These are phyloP conservation scores for Ruditapes philippinarum DNA, from an alignment of 1,140 invertebrate genomes.

Conservation along the genomic window DNA sequence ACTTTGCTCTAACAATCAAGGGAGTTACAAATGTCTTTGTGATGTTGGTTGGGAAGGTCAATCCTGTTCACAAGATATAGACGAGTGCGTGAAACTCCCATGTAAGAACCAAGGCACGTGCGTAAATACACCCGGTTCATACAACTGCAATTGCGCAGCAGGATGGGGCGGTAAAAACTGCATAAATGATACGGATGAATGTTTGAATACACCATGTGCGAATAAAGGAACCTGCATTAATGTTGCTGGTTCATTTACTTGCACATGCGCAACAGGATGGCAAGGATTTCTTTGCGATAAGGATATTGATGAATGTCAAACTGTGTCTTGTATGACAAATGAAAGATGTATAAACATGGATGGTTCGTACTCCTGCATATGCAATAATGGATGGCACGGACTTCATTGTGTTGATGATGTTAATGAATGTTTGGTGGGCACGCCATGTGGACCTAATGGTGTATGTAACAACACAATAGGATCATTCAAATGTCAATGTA, in stretches of 20 bases:
- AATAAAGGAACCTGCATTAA: constrained; percentile 19
- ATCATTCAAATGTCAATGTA: not conserved
- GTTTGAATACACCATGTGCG: not conserved
- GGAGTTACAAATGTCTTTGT: constrained; percentile 56
- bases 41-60: constrained; percentile 48
- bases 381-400: not conserved
- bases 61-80: constrained; percentile 7
- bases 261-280: not conserved
- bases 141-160: constrained; percentile 45
- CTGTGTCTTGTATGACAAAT: not conserved
- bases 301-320: not conserved
- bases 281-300: not conserved
- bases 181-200: constrained; percentile 26
- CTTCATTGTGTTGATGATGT: constrained; percentile 90
- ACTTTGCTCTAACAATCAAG: constrained; percentile 20
- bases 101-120: constrained; percentile 16
- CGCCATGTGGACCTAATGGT: not conserved
- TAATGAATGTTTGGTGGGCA: not conserved
- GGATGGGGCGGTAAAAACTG: constrained; percentile 62
- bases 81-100: not conserved
- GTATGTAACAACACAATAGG: not conserved
- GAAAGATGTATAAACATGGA: not conserved
- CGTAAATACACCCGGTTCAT: constrained; percentile 49
- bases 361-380: not conserved
- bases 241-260: not conserved